Base-by-base conservation (phyloP, 1,140 invertebrate genomes). In the Antheraea mylitta region DNA sequence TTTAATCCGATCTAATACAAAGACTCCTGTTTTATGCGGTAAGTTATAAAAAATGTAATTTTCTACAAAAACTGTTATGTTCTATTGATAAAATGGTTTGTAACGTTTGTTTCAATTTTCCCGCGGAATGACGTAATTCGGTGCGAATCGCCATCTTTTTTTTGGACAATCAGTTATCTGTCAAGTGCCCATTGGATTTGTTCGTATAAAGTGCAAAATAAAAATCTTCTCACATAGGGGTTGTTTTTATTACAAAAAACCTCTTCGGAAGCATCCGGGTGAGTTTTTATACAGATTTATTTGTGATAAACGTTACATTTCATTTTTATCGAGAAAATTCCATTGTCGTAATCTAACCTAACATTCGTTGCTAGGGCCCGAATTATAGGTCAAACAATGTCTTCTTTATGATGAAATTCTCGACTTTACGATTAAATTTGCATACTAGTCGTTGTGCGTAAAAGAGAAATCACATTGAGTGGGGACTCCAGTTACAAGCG, bases 221-320 rank as follows among this genome's bases (percentile, higher is more conserved):
- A 85, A 88, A 78, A 77, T 79, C 64, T 37, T 71, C 60, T 61
- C 38, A 74, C 63, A 89, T 83, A 86, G 76, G 81, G 81, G 22
- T 30, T 70, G 76, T 75, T 87, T 87, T 74, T 66, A 67, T 64
- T 53, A 30, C 65, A 36, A 75, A 81, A 80, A 80, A 71, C 72
- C 68, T 75, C 79, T 78, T 85, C 84, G 87, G 86, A 84, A 85
- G 86, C 85, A 88, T 88, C 86, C 87, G 86, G 89, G 87, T 91
- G 75, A 88, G 87, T 85, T 63, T 66, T 37, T 69, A 65, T 65
- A 64, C 70, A 74, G 30, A 66, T 67, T 66, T 0, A 67, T 64
- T 68, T 9, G 16, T 11, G 38, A 7, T 58, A 18, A 22, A 60
- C 58, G n/a, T 71, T 73, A 65, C 70, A 58, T 67, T 69, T 60